Conservation (phyloP, 2,113 vertebrate species). For the Cricetomys ansorgei region DNA sequence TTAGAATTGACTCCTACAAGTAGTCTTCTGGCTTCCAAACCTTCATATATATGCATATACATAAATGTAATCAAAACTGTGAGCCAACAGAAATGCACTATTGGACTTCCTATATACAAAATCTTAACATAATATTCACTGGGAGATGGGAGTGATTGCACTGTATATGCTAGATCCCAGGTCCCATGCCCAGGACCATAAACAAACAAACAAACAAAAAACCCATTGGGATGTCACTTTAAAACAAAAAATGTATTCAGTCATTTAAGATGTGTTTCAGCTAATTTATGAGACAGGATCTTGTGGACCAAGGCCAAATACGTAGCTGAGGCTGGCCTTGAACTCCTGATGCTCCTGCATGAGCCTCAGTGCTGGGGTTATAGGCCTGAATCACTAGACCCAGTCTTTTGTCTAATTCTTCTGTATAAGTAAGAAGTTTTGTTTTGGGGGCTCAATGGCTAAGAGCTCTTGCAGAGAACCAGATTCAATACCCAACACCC, state of each 20-base stretch:
- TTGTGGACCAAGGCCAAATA: not conserved
- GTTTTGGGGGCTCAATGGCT: not conserved
- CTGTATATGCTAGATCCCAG: not conserved
- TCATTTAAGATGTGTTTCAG: not conserved
- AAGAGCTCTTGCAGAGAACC: not conserved
- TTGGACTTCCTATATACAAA: not conserved
- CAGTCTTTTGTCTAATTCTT: not conserved
- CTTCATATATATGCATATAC: not conserved
- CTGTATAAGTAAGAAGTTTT: conserved; percentile 26
- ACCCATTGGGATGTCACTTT: not conserved
- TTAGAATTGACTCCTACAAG: not conserved
- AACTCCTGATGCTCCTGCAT: not conserved
- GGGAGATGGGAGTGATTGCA: too few species aligned
- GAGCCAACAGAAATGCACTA: not conserved
- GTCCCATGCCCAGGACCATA: not conserved
- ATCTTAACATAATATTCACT: not conserved
- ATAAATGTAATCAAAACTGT: not conserved
- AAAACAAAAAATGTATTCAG: not conserved
- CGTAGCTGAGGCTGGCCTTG: not conserved
- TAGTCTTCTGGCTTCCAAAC: not conserved
- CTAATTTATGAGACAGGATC: not conserved
- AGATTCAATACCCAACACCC: not conserved
- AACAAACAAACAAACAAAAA: not conserved
- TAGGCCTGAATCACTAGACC: too few species aligned
- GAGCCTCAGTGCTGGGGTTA: not conserved